Base-by-base conservation (phyloP, 2,888 invertebrate genomes). In the Dorcus hopei region DNA sequence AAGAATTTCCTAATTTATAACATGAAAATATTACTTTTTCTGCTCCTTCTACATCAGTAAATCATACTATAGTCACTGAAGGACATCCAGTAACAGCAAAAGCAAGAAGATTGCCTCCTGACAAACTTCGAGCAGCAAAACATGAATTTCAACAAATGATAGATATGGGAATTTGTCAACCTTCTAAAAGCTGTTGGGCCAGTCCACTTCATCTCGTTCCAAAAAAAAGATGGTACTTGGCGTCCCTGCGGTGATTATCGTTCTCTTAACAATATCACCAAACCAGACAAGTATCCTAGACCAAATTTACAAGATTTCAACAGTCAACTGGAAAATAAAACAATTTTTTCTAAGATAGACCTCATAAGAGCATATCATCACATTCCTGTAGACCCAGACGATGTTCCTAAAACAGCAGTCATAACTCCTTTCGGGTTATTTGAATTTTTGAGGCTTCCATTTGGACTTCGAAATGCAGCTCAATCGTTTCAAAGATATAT, bases 281-380 rank as follows among this genome's bases (percentile, higher is more conserved):
- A 59, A 5, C 63, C 65, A 6, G 65, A 70, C 49, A 38, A 54
- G 3, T 69, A 69, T 51, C 58, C 65, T 0, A 52, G 64, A 4
- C 62, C 55, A 0, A 61, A 65, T 48, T n/a, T n/a, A n/a, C n/a
- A n/a, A n/a, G n/a, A n/a, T n/a, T n/a, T n/a, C n/a, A n/a, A n/a
- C n/a, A n/a, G 64, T 66, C 23, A 4, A 23, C 23, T 23, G 2
- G 23, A 23, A 3, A 23, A 23, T 23, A 54, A 41, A 33, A 57
- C 39, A 14, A 45, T 50, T 9, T 60, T 59, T 39, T 57, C 49
- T 23, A 23, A 23, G 1, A 52, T 77, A 2, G 76, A 77, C 63
- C 63, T 78, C 3, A 65, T 67, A 0, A 64, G 69, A 43, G 76
- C 75, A 0, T 80, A 72, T 58, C 66, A 75, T 52, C 76, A 78